Evolutionary conservation across 2,888 invertebrate species (phyloP), one percentile per base, ranked within the genome.

Genomic region (Idaea straminata): DNA sequence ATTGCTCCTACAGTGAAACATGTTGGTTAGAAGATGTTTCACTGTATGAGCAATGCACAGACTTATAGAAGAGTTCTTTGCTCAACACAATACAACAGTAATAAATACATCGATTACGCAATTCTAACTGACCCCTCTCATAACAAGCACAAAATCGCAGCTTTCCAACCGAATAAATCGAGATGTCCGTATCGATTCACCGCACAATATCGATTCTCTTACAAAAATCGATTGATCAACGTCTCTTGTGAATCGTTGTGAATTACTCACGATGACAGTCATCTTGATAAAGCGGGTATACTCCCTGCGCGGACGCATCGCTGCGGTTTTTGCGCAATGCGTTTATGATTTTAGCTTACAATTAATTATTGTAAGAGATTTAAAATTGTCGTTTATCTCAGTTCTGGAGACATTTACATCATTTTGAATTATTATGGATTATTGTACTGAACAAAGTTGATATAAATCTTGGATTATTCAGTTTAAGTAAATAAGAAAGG

Each of bases 161-260:
- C 78, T 78, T 79, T 79, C 74, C 75, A 77, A 71, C 74, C 72
- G 68, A 77, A 81, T 81, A 82, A 83, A 80, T 81, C 80, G 74
- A 75, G 72, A 74, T 64, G 72, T 78, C 68, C 74, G 72, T 74
- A 73, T 77, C 82, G 82, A 79, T 78, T 75, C 69, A 65, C 68
- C 65, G 66, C 70, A 69, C 69, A 70, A 73, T 73, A 79, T 80
- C 83, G 78, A 79, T 76, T 75, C 63, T 71, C 72, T 71, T 80
- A 80, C 82, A 80, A 83, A 78, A 84, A 85, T 86, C 90, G 84
- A 91, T 90, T 85, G 82, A 87, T 91, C 90, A 89, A 86, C 77
- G 91, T 89, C 88, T 64, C 68, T 68, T 62, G 70, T 64, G 74
- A 87, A 88, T 87, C 87, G 80, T 72, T 67, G 82, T 67, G 83